A percentile compares a stretch with the other conserved stretches of the same genome.
phyloP scores from a whole-genome alignment of 2,797 vertebrate genomes.

The Chrysolophus pictus region DNA sequence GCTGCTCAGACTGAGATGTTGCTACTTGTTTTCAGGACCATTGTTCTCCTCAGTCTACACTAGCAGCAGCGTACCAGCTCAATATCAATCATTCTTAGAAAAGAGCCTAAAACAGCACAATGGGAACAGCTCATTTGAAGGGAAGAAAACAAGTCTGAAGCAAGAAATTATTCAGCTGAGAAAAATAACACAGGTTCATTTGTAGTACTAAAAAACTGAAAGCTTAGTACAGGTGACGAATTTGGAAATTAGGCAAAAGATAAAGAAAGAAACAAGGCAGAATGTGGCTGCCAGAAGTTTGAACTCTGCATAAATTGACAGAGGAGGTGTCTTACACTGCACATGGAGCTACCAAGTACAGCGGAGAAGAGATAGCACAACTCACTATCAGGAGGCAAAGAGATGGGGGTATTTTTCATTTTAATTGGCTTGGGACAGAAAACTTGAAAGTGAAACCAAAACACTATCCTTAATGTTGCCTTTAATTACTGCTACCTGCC shows the following conservation, averaged over 20 bases:
- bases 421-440: slow-evolving; percentile 11
- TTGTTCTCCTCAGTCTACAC: neutral
- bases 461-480: neutral
- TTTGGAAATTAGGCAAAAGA: neutral
- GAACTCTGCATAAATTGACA: neutral
- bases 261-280: neutral
- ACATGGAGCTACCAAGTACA: fast-evolving
- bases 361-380: neutral
- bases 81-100: neutral
- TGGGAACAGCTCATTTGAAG: neutral
- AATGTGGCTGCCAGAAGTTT: neutral
- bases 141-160: neutral
- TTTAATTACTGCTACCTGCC: slow-evolving; percentile 21
- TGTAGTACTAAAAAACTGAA: neutral
- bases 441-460: neutral
- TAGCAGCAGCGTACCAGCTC: neutral
- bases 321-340: neutral
- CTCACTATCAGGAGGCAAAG: fast-evolving
- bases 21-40: neutral
- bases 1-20: neutral
- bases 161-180: neutral
- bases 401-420: neutral
- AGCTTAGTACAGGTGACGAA: neutral
- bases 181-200: neutral
- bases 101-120: neutral